Base-by-base conservation (phyloP, 2,113 vertebrate genomes). In the Oxygymnocypris stewartii region DNA sequence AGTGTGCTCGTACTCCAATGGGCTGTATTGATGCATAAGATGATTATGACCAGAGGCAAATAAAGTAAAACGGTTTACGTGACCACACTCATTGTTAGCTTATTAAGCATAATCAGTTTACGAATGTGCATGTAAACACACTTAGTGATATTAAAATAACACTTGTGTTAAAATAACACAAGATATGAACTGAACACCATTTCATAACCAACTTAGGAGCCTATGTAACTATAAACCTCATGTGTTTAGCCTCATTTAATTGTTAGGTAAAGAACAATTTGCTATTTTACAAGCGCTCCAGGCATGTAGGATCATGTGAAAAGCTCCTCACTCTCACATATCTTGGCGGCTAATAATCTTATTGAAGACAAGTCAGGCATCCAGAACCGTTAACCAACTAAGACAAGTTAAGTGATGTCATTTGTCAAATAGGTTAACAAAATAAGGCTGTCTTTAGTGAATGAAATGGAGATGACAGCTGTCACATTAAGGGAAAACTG, bases 391-490 rank as follows among this genome's bases (percentile, higher is more conserved):
- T 23, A 61, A 31, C n/a, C 4, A 67, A 44, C 23, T 59, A 79
- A 59, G 18, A 40, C 31, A 35, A 59, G 49, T 2, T 80, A 25
- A 42, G 54, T 7, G 18, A 82, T 51, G 14, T 28, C 25, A 87
- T 85, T 81, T 88, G 85, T 87, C 28, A 80, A 84, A 90, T 90
- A 80, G 82, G 86, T 92, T 93, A 90, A 90, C 90, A 44, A 75
- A 75, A 23, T 40, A 75, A 75, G 23, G 23, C 73, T 75, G 20
- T 75, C 23, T 44, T 75, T 47, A 44, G 40, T 74, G 20, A 20
- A 73, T 42, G 20, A 80, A 31, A 47, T 3, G 51, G 63, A 79
- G 37, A 65, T 4, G 71, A 47, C 51, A 84, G 74, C 23, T n/a
- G 16, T 59, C 73, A 79, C 78, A 40, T 28, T 40, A 16, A 3